Base-by-base conservation (phyloP, 2,797 vertebrate species). In the Phrynocephalus forsythii region DNA sequence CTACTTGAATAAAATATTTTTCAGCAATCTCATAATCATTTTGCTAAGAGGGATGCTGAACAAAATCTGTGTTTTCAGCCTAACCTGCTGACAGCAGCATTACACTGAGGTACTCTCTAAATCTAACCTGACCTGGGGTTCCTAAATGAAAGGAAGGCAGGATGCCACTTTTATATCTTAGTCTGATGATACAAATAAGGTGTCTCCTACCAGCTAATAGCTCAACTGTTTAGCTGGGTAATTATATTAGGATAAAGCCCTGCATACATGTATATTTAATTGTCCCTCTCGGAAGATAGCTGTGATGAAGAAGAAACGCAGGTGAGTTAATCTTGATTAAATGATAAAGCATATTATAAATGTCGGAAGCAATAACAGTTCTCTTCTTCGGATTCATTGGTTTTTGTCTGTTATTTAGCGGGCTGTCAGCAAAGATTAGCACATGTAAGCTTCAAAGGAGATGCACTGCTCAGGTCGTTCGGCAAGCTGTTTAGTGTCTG, bases 351-450 rank as follows among this genome's bases (percentile, higher is more conserved):
- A 88, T 24, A 10, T 33, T 56, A 84, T 76, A 81, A 85, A 79
- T 92, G 92, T 94, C 82, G 0, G 78, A 92, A 90, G 69, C 84
- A 92, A 90, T 94, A 92, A 86, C 52, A 78, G 44, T 89, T 77
- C 87, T 52, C 60, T 79, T 15, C 79, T 95, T 88, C 85, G 94
- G 90, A 92, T 60, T 93, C 82, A 82, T 28, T 76, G 79, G 15
- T 83, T 94, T 92, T 75, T 82, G 50, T 67, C 26, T 75, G 85
- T 92, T 94, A 87, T 92, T 92, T 93, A 93, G 91, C 67, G 83
- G n/a, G 63, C 87, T 94, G 90, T 94, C 93, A 92, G 89, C 94
- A 94, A 69, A 86, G 48, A 90, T 91, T 92, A 92, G 84, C 83
- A 30, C 83, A 5, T 15, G n/a, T 33, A 77, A 50, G 85, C 91